Evolutionary conservation across 2,797 vertebrate genomes (phyloP).

Genomic region (Knipowitschia caucasica): DNA sequence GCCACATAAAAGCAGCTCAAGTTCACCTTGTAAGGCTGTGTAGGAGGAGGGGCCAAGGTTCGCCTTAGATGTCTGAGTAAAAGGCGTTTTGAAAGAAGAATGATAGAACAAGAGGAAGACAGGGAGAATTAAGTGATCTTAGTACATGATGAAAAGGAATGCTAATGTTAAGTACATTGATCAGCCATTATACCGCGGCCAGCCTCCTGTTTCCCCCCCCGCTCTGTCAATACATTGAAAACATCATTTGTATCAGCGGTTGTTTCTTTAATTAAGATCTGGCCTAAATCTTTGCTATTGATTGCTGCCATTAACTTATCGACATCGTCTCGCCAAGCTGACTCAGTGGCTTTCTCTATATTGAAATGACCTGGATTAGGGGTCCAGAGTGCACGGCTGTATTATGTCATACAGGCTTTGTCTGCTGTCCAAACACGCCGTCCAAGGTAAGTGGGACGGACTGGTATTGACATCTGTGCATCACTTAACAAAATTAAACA

Average conservation of each 20-base stretch:
- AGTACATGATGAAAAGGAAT: constrained; percentile 83
- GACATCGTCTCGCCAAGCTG: constrained; percentile 79
- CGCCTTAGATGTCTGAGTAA: constrained; percentile 60
- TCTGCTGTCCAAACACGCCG: constrained; percentile 54
- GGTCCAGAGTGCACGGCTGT: constrained; percentile 62
- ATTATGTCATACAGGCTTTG: constrained; percentile 73
- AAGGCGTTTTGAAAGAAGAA: constrained; percentile 64
- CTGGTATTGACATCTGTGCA: constrained; percentile 65
- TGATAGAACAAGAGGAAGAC: constrained; percentile 70
- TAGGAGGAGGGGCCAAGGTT: constrained; percentile 45
- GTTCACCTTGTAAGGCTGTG: constrained; percentile 78
- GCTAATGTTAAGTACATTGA: constrained; percentile 84
- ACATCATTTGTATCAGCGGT: constrained; percentile 93
- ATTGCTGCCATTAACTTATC: constrained; percentile 89
- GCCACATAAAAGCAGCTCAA: constrained; percentile 72
- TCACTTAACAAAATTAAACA: constrained; percentile 75
- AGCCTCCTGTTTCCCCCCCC: constrained; percentile 58
- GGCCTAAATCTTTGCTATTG: constrained; percentile 86
- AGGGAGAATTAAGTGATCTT: constrained; percentile 75
- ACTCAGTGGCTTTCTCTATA: constrained; percentile 74
- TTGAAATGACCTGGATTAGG: constrained; percentile 69
- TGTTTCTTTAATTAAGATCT: constrained; percentile 98
- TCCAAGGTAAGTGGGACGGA: constrained; percentile 71
- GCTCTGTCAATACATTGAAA: constrained; percentile 84
- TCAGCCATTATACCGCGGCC: constrained; percentile 68